Evolutionary conservation across 2,113 vertebrate species (phyloP).

Genomic region (Myanophis thanlyinensis): DNA sequence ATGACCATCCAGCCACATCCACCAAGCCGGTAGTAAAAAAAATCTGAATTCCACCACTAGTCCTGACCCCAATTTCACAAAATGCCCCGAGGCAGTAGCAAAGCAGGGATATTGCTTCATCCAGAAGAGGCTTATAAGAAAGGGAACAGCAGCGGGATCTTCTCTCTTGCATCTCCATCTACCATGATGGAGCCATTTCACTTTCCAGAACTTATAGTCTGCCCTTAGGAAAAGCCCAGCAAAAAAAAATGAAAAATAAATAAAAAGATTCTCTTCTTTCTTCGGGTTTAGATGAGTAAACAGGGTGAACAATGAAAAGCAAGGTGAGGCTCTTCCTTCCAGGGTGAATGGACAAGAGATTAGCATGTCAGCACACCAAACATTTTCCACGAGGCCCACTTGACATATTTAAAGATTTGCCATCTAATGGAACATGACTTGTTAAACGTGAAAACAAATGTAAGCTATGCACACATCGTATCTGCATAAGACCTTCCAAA

Average conservation of each 20-base stretch:
- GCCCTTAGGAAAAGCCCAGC: conserved; percentile 48
- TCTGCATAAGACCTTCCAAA: neutral
- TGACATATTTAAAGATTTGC: conserved; percentile 8
- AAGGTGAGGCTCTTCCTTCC: conserved; percentile 59
- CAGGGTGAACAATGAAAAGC: conserved; percentile 53
- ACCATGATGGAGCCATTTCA: neutral
- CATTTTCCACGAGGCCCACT: neutral
- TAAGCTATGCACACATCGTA: neutral
- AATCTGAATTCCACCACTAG: no score
- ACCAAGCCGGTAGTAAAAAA: no score
- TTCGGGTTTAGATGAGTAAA: conserved; percentile 39
- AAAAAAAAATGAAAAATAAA: neutral
- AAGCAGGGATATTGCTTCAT: neutral
- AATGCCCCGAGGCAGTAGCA: neutral
- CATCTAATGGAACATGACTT: neutral
- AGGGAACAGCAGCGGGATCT: neutral
- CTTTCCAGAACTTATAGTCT: conserved; percentile 42
- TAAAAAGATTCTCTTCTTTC: conserved; percentile 29
- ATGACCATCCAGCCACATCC: no score
- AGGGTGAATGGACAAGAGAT: conserved; percentile 13
- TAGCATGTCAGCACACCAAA: conserved; percentile 6
- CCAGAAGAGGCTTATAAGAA: neutral
- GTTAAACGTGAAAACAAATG: neutral
- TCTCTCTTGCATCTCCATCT: conserved; percentile 11
- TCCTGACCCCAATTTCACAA: neutral